These are phyloP conservation scores for Branchellion lobata DNA, from an alignment of 2,888 invertebrate species.

Conservation along the genomic window DNA sequence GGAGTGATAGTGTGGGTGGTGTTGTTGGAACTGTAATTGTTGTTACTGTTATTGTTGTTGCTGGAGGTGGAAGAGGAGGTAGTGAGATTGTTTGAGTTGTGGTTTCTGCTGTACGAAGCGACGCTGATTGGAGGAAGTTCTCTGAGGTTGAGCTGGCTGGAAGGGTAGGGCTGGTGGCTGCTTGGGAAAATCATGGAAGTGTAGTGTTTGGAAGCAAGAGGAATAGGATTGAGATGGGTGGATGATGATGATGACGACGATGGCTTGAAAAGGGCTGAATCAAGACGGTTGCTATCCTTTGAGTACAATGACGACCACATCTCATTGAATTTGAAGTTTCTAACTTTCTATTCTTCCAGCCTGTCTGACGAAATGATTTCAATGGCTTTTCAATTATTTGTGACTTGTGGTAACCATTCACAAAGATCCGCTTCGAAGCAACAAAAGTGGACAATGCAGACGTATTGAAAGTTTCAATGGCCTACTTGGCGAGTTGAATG, in stretches of 20 bases:
- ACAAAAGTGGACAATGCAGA: not conserved
- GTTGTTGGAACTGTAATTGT: not conserved
- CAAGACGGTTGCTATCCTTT: not conserved
- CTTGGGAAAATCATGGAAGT: not conserved
- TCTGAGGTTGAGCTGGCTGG: not conserved
- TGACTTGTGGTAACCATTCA: too few relatives aligned
- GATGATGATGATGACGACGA: not conserved
- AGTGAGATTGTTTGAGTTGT: not conserved
- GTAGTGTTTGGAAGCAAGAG: not conserved
- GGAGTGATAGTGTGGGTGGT: not conserved
- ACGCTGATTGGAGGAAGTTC: not conserved
- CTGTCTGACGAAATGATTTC: too few relatives aligned
- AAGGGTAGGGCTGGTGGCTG: not conserved
- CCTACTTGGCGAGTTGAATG: not conserved
- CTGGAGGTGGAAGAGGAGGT: not conserved
- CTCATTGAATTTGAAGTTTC: not conserved
- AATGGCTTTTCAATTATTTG: too few relatives aligned
- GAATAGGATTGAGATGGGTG: not conserved
- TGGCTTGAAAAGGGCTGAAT: not conserved
- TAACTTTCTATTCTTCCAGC: too few relatives aligned
- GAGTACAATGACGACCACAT: slow-evolving; percentile 3
- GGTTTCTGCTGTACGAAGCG: not conserved
- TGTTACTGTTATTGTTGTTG: not conserved
- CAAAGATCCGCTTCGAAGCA: not conserved
- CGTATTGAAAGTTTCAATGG: not conserved